Evolutionary conservation across 2,113 vertebrate species (phyloP), one percentile per base, ranked within the genome.

Genomic region (Hydrolagus affinis): DNA sequence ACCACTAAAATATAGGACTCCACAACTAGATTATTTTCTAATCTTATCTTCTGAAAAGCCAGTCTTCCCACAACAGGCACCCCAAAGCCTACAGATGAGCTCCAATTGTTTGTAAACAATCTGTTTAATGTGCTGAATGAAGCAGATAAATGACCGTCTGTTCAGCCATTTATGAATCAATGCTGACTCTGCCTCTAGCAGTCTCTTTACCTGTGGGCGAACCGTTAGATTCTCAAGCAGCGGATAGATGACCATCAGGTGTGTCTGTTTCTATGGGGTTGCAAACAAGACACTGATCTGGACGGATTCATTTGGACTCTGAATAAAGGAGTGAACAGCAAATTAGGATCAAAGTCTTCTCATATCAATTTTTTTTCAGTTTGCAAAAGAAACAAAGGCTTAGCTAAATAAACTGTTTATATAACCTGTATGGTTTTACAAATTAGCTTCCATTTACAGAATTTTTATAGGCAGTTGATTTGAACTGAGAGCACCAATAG

Each of bases 41-140:
- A 30, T 15, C 25, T 83, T 14, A 83, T 30, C 77, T 64, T 23
- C 77, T 83, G 77, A 83, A 19, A 66, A 30, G 77, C 60, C 77
- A 83, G 60, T 28, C 77, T 15, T 66, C 8, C 60, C 60, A 30
- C 66, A 30, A 25, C 60, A 28, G 60, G 77, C 14, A 66, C 19
- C 62, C 77, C 25, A 83, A 66, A 62, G 30, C 66, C 64, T 83
- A 66, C 60, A 83, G 77, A 83, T 66, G 77, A 83, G 59, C 60
- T 83, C 60, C 60, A 83, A 83, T 83, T 83, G 77, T 83, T 83
- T 83, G 77, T 83, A 83, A 83, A 83, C 77, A 64, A 83, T 83
- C 66, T 64, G 77, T 66, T 83, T 83, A 64, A 83, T 83, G 77
- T 66, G 77, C 25, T 83, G 25, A 83, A 17, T 62, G 60, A 83